These are phyloP conservation scores for Amphipyra tragopoginis DNA, from an alignment of 2,888 invertebrate genomes.

Conservation along the genomic window DNA sequence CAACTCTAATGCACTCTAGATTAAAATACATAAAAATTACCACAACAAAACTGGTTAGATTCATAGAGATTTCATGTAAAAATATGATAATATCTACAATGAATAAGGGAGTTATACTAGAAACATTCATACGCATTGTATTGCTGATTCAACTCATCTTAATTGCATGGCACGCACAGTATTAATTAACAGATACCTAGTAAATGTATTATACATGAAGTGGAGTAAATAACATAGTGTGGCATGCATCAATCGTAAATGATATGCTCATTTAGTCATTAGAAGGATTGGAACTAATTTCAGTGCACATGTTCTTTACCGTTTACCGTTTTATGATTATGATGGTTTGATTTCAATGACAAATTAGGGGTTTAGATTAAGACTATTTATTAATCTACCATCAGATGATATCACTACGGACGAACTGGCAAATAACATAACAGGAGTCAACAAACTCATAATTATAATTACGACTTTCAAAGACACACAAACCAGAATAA, in stretches of 20 bases:
- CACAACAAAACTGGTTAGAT: background rate
- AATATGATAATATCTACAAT: constrained; percentile 4
- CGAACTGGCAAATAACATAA: background rate
- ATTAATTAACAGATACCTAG: constrained; percentile 45
- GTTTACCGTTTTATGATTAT: no score
- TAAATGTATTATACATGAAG: constrained; percentile 29
- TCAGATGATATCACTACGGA: background rate
- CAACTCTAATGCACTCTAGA: no score
- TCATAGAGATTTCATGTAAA: background rate
- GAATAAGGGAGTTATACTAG: constrained; percentile 4
- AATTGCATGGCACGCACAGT: constrained; percentile 54
- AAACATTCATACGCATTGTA: constrained; percentile 10
- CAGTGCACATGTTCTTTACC: background rate
- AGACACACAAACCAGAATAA: constrained; percentile 6
- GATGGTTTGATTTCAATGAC: background rate
- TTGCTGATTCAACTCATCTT: constrained; percentile 51
- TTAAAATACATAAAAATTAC: background rate
- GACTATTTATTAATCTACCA: background rate
- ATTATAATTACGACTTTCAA: constrained; percentile 4
- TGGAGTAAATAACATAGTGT: constrained; percentile 32
- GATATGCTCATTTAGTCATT: constrained; percentile 11
- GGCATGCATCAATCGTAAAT: constrained; percentile 23
- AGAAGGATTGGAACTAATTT: constrained; percentile 32
- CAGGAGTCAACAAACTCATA: background rate
- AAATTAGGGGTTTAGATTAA: background rate